Conservation (phyloP, 2,797 vertebrate species). For the Gambusia yucatana region DNA sequence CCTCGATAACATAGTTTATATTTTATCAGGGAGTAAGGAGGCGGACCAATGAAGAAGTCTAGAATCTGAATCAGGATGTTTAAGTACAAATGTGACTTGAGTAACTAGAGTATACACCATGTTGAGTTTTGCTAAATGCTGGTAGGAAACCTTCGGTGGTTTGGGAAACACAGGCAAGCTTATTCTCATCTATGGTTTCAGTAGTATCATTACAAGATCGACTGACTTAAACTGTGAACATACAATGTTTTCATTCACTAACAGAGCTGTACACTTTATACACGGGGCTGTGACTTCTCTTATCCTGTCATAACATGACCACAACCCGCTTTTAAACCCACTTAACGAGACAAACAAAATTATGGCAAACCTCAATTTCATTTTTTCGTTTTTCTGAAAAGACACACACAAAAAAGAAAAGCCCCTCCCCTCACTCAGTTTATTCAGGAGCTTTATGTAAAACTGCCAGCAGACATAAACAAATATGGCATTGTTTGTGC, state of each 20-base stretch:
- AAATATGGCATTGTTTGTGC: constrained; percentile 38
- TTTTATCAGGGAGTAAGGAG: constrained; percentile 69
- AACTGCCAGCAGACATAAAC: constrained; percentile 32
- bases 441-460: constrained; percentile 25
- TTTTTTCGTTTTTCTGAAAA: not conserved
- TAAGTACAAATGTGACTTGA: constrained; percentile 77
- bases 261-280: constrained; percentile 83
- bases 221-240: constrained; percentile 79
- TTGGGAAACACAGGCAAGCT: constrained; percentile 80
- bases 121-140: constrained; percentile 83
- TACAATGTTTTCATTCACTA: constrained; percentile 80
- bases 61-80: constrained; percentile 69
- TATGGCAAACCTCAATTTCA: constrained; percentile 1
- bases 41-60: constrained; percentile 73
- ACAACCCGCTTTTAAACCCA: constrained; percentile 57
- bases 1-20: constrained; percentile 79
- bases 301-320: constrained; percentile 61
- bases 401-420: constrained; percentile 19
- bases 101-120: constrained; percentile 79
- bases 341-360: constrained; percentile 51
- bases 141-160: constrained; percentile 81
- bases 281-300: constrained; percentile 71
- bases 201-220: constrained; percentile 77
- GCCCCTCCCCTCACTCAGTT: constrained; percentile 12
- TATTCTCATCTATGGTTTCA: constrained; percentile 80